These are phyloP conservation scores for Sceliomorpha sp. DNA, from an alignment of 2,888 invertebrate species.

Conservation along the genomic window DNA sequence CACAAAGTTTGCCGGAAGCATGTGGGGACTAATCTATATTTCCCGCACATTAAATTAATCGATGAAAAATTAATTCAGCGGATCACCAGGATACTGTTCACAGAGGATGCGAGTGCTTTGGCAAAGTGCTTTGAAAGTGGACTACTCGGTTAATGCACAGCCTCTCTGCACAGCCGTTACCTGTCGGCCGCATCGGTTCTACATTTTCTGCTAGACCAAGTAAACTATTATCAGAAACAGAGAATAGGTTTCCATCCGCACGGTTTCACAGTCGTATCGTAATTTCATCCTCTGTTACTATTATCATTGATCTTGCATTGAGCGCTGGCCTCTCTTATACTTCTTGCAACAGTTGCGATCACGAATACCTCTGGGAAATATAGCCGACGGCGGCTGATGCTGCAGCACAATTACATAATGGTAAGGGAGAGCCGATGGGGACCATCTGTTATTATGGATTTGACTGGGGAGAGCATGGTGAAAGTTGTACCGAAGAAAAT, in stretches of 20 bases:
- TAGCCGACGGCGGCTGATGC: slow-evolving; percentile 21
- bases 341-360: slow-evolving; percentile 27
- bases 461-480: background rate
- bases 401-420: slow-evolving; percentile 25
- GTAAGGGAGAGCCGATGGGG: slow-evolving; percentile 12
- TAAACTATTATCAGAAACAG: slow-evolving; percentile 31
- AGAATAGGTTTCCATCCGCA: slow-evolving; percentile 19
- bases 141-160: slow-evolving; percentile 20
- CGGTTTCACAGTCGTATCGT: slow-evolving; percentile 12
- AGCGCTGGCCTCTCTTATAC: slow-evolving; percentile 21
- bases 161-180: slow-evolving; percentile 8
- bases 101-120: background rate
- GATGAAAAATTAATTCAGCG: no score
- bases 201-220: slow-evolving; percentile 37
- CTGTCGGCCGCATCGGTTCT: slow-evolving; percentile 5
- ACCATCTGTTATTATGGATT: slow-evolving; percentile 7
- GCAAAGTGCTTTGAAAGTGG: slow-evolving; percentile 19
- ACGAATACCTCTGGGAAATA: slow-evolving; percentile 28
- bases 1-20: no score
- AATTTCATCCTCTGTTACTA: slow-evolving; percentile 32
- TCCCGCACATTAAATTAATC: no score
- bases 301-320: slow-evolving; percentile 25
- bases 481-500: slow-evolving; percentile 1
- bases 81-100: slow-evolving; percentile 3
- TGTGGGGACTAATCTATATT: no score